A percentile compares a stretch with the other conserved stretches of the same genome.
phyloP scores from a whole-genome alignment of 1,140 invertebrate genomes.

The Apocrypta bakeri region DNA sequence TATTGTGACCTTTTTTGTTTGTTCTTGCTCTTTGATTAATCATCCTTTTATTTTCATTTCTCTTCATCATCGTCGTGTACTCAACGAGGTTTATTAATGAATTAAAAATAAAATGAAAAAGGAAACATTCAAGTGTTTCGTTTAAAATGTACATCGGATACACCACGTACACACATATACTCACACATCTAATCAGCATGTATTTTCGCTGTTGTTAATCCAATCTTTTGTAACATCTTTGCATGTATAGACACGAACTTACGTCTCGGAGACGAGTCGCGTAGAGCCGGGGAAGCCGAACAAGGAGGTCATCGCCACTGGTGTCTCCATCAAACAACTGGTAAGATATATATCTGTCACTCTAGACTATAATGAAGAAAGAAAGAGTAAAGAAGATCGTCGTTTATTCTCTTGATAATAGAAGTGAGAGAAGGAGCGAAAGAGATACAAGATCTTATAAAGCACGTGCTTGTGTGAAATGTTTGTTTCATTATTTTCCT shows the following conservation, averaged over 20 bases:
- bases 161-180: too few relatives aligned
- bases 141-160: too few relatives aligned
- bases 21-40: neutral
- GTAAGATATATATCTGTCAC: constrained; percentile 61
- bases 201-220: constrained; percentile 21
- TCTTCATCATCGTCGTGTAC: neutral
- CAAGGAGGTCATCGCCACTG: constrained; percentile 72
- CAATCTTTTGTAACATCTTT: constrained; percentile 62
- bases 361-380: too few relatives aligned
- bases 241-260: constrained; percentile 74
- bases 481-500: constrained; percentile 35
- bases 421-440: too few relatives aligned
- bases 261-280: constrained; percentile 71
- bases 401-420: neutral
- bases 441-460: too few relatives aligned
- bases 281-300: constrained; percentile 69
- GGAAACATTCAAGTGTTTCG: neutral
- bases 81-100: too few relatives aligned
- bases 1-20: neutral
- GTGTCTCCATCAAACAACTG: constrained; percentile 74
- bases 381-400: neutral
- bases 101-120: neutral
- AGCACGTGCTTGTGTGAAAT: neutral
- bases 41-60: neutral
- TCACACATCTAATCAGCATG: constrained; percentile 43